These are phyloP conservation scores for Danio jaintianensis DNA, from an alignment of 2,797 vertebrate species.

Conservation along the genomic window DNA sequence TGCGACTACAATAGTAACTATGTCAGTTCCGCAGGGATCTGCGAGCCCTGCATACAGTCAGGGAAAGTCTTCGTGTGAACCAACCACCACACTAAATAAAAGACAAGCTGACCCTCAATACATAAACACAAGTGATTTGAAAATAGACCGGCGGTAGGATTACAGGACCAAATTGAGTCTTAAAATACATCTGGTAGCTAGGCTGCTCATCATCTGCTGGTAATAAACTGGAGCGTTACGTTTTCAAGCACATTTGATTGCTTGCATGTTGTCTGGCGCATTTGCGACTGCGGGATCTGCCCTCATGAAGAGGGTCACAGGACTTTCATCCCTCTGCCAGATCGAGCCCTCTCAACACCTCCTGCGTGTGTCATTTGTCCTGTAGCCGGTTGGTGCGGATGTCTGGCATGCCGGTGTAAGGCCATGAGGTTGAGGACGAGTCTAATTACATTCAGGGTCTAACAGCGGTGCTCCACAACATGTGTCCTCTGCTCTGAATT, in stretches of 20 bases:
- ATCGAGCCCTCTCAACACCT: constrained; percentile 22
- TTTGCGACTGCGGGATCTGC: not conserved
- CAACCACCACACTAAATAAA: constrained; percentile 29
- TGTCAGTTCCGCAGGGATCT: constrained; percentile 59
- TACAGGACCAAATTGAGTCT: not conserved
- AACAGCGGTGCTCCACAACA: constrained; percentile 40
- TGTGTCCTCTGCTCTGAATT: constrained; percentile 28
- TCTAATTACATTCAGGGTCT: constrained; percentile 28
- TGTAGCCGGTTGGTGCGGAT: constrained; percentile 5
- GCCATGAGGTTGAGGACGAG: constrained; percentile 33
- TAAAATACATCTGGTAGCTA: constrained; percentile 31
- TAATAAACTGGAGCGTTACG: not conserved
- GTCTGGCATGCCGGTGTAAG: constrained; percentile 12
- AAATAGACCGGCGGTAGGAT: constrained; percentile 19
- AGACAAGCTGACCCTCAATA: constrained; percentile 7
- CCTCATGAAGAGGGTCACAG: constrained; percentile 14
- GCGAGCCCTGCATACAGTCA: constrained; percentile 42
- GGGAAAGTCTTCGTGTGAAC: constrained; percentile 39
- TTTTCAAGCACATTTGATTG: not conserved
- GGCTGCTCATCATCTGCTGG: not conserved
- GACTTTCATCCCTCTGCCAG: not conserved
- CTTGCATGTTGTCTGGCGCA: not conserved
- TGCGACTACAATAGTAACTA: constrained; percentile 58
- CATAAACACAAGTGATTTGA: not conserved
- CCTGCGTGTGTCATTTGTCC: constrained; percentile 19